phyloP scores from a whole-genome alignment of 2,888 invertebrate genomes.

The Ferdinandea cuprea region DNA sequence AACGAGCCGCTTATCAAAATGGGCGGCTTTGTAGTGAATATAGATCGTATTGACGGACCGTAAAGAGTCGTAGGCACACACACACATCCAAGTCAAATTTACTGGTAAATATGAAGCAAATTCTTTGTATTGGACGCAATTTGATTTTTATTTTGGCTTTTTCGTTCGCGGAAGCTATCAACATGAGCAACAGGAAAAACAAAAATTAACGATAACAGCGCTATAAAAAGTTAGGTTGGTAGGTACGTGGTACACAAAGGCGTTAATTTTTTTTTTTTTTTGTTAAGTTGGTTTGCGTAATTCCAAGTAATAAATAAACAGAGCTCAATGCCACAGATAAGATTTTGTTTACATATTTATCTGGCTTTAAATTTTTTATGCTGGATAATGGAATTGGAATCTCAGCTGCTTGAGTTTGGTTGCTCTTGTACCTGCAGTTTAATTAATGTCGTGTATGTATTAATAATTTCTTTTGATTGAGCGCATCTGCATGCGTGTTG shows the following conservation, averaged over 20 bases:
- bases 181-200: background rate
- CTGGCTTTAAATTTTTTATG: conserved; percentile 15
- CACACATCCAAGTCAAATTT: no score
- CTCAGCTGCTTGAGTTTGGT: background rate
- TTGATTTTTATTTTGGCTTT: background rate
- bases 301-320: conserved; percentile 29
- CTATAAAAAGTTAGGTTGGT: no score
- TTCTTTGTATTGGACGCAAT: conserved; percentile 13
- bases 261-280: no score
- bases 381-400: conserved; percentile 4
- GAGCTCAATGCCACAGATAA: conserved; percentile 42
- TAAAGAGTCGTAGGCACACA: background rate
- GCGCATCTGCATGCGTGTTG: background rate
- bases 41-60: conserved; percentile 7
- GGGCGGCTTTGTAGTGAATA: background rate
- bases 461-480: background rate
- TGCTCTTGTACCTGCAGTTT: conserved; percentile 14
- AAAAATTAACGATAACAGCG: conserved; percentile 19
- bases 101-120: no score
- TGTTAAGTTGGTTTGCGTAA: conserved; percentile 32
- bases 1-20: conserved; percentile 11
- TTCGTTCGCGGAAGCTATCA: conserved; percentile 4
- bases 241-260: background rate
- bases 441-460: conserved; percentile 22
- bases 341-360: conserved; percentile 48